A percentile compares a stretch with the other conserved stretches of the same genome.
Evolutionary conservation across 2,888 invertebrate genomes (phyloP).

Genomic region (Ctena decussata): DNA sequence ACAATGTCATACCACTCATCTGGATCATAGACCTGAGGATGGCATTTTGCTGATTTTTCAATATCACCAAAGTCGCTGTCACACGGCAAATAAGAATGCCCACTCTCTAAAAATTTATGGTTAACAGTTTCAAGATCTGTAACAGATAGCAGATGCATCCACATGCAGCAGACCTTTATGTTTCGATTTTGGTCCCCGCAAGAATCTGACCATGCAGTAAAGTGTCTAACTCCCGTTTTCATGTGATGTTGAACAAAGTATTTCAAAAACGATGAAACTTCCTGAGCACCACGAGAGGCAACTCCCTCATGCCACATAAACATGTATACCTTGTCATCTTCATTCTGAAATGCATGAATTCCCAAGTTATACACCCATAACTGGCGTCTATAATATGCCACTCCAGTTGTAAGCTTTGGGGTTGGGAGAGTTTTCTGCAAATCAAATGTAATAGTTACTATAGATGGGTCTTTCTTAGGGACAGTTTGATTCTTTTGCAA

Average conservation of each 20-base stretch:
- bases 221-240: background rate
- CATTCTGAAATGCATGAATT: conserved; percentile 4
- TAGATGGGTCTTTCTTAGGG: background rate
- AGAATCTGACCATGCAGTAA: conserved; percentile 18
- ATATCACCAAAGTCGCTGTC: conserved; percentile 23
- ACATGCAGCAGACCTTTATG: conserved; percentile 3
- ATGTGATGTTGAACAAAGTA: background rate
- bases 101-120: conserved; percentile 11
- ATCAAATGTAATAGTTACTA: background rate
- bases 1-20: conserved; percentile 14
- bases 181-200: conserved; percentile 17
- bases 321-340: background rate
- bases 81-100: conserved; percentile 20
- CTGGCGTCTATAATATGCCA: conserved; percentile 18
- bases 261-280: conserved; percentile 12
- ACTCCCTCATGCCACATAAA: conserved; percentile 13
- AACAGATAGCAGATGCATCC: conserved; percentile 8
- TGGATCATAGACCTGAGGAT: background rate
- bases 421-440: conserved; percentile 3
- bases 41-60: background rate
- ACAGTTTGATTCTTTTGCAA: background rate
- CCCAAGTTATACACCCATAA: conserved; percentile 11
- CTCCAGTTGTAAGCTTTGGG: background rate
- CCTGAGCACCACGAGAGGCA: conserved; percentile 9
- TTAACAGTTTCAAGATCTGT: background rate